Base-by-base conservation (phyloP, 2,888 invertebrate species). In the Lacanobia wlatinum region DNA sequence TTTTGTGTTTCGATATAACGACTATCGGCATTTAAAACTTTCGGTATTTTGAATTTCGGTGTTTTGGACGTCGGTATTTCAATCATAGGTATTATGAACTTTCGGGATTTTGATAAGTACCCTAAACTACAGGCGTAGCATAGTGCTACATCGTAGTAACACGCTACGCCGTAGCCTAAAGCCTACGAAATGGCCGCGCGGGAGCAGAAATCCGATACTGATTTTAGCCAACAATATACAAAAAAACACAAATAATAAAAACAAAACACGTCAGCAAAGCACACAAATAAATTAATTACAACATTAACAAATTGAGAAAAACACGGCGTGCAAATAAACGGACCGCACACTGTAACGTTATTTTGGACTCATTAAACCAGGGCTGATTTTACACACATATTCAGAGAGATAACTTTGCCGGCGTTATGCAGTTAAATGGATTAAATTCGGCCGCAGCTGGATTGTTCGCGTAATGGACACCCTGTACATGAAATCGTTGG, bases 361-460 rank as follows among this genome's bases (percentile, higher is more conserved):
- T 94, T 93, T 91, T 87, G 90, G 87, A 91, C 91, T 94, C 93
- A 94, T 94, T 94, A 92, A 91, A 89, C 89, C 89, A 75, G 84
- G 87, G 88, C 90, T 92, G 92, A 92, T 93, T 92, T 92, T 92
- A 91, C 91, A 91, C 90, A 90, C 91, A 92, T 90, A 90, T 90
- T 87, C 90, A 84, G 86, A 84, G 88, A 91, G 91, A 93, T 92
- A 94, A 92, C 92, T 92, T 92, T 88, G 89, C 88, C 76, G 86
- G 89, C 88, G 91, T 91, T 92, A 91, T 92, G 89, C 92, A 90
- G 92, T 93, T 93, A 94, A 94, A 92, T 91, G 93, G 94, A 94
- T 94, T 94, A 94, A 93, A 93, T 91, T 91, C 87, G 87, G 92
- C 92, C 92, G 87, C 93, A 92, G 92, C 92, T 90, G 93, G 91